Evolutionary conservation across 2,113 vertebrate genomes (phyloP).

Genomic region (Meriones unguiculatus): DNA sequence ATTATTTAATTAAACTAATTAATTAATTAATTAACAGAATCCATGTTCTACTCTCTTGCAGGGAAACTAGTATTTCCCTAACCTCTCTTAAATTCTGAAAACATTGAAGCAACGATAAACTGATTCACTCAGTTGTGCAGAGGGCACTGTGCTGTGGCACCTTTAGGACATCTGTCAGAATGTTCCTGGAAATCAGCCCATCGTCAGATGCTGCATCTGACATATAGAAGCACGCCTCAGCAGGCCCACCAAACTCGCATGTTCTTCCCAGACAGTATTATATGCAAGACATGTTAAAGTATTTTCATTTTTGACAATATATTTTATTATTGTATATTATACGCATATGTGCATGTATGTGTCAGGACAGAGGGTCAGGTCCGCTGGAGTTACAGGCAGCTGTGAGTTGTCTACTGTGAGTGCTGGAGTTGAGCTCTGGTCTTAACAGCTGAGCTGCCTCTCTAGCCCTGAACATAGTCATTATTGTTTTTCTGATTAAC

Average conservation of each 20-base stretch:
- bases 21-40: slow-evolving; percentile 47
- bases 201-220: not conserved
- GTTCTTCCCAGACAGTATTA: not conserved
- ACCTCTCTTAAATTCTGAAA: slow-evolving; percentile 43
- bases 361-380: not conserved
- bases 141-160: not conserved
- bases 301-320: not conserved
- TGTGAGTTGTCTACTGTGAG: not conserved
- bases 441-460: not conserved
- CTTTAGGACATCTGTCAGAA: slow-evolving; percentile 40
- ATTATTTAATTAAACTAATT: too few species aligned
- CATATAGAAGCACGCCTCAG: not conserved
- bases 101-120: not conserved
- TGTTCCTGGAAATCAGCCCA: not conserved
- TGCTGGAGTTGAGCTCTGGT: not conserved
- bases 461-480: not conserved
- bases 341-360: too few species aligned
- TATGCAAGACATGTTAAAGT: not conserved
- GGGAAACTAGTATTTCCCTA: not conserved
- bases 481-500: not conserved
- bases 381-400: not conserved
- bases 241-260: not conserved
- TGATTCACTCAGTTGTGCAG: not conserved
- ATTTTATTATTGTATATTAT: not conserved
- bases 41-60: slow-evolving; percentile 64